A percentile compares a stretch with the other conserved stretches of the same genome.
These are phyloP conservation scores for Vandiemenella viatica DNA, from an alignment of 2,888 invertebrate species.

Conservation along the genomic window DNA sequence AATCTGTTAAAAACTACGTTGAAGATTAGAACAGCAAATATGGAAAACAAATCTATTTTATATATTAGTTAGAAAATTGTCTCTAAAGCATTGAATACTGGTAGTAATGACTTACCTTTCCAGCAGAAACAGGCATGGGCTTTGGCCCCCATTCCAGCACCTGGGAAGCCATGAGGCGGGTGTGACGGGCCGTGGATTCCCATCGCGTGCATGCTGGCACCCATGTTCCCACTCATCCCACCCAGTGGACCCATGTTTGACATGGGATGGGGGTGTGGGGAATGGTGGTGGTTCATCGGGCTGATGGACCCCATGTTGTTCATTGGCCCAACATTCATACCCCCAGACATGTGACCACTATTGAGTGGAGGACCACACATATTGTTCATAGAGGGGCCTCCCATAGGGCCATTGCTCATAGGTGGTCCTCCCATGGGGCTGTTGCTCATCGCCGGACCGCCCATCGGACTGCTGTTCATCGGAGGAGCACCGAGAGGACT, in stretches of 20 bases:
- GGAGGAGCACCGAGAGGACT: constrained; percentile 19
- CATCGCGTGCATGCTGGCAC: constrained; percentile 22
- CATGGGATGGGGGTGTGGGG: constrained; percentile 12
- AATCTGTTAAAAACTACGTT: too few relatives aligned
- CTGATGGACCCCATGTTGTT: constrained; percentile 20
- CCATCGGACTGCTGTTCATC: constrained; percentile 25
- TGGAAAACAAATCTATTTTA: too few relatives aligned
- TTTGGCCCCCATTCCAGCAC: constrained; percentile 56
- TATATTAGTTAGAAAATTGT: too few relatives aligned
- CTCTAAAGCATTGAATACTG: too few relatives aligned
- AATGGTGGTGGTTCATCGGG: constrained; percentile 15
- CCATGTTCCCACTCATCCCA: constrained; percentile 23
- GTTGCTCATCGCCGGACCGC: constrained; percentile 24
- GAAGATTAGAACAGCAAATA: too few relatives aligned
- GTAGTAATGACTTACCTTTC: constrained; percentile 62
- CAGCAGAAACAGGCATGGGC: constrained; percentile 83
- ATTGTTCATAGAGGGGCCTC: constrained; percentile 24
- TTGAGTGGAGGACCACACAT: constrained; percentile 13
- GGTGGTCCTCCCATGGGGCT: constrained; percentile 32
- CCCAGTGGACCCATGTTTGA: constrained; percentile 19
- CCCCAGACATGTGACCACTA: constrained; percentile 12
- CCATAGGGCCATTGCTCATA: constrained; percentile 41
- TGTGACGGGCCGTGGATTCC: constrained; percentile 27
- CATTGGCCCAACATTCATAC: constrained; percentile 19
- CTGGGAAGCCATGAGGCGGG: constrained; percentile 32